phyloP scores from a whole-genome alignment of 2,113 vertebrate species.

The Candoia aspera region DNA sequence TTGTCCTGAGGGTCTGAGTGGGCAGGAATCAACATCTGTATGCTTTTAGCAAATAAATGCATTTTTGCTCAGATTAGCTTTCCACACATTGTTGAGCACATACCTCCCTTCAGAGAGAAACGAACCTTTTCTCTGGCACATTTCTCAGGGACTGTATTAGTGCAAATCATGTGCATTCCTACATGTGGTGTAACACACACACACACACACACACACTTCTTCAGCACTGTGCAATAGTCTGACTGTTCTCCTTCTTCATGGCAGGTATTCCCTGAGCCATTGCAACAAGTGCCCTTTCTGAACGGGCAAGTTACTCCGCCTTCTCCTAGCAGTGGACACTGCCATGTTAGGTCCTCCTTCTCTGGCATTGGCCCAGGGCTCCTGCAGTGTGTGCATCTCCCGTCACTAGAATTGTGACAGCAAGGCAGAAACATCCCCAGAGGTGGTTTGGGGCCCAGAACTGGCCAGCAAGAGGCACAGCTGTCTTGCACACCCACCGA shows the following conservation, averaged over 20 bases:
- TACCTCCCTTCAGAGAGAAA: not conserved
- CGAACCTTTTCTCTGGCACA: not conserved
- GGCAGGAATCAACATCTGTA: not conserved
- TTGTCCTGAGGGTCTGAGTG: not conserved
- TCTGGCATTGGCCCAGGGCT: not conserved
- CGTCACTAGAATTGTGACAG: too few species aligned
- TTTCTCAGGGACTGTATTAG: not conserved
- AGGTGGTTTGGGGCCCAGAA: too few species aligned
- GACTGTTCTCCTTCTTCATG: not conserved
- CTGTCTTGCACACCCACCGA: too few species aligned
- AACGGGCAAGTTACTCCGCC: not conserved
- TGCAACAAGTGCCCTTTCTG: not conserved
- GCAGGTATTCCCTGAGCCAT: not conserved
- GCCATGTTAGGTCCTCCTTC: not conserved
- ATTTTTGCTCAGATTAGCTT: not conserved
- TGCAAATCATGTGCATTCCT: not conserved
- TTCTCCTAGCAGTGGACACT: not conserved
- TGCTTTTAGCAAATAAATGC: not conserved
- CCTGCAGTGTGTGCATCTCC: not conserved
- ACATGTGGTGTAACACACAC: not conserved
- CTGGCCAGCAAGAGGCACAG: too few species aligned
- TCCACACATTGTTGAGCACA: not conserved
- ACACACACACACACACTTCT: not conserved
- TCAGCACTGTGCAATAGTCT: not conserved
- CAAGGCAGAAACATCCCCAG: too few species aligned